Evolutionary conservation across 1,140 invertebrate genomes (phyloP).

Genomic region (Mamestra configurata): DNA sequence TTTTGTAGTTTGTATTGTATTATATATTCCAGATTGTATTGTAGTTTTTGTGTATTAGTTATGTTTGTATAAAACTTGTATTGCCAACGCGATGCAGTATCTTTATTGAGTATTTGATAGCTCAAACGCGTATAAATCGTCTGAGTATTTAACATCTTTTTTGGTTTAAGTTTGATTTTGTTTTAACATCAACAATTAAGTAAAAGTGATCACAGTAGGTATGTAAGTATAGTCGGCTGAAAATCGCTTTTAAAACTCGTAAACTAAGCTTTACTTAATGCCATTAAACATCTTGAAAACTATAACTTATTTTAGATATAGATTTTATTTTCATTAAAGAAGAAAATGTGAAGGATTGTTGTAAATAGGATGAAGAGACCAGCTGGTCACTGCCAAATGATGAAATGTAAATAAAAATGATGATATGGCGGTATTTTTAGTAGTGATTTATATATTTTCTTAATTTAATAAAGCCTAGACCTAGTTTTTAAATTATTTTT

Average conservation of each 20-base stretch:
- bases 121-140: constrained; percentile 33
- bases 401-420: constrained; percentile 63
- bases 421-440: constrained; percentile 15
- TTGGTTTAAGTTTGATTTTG: constrained; percentile 13
- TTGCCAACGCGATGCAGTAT: neutral
- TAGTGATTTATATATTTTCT: constrained; percentile 26
- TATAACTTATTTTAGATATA: constrained; percentile 56
- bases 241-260: constrained; percentile 24
- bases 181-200: neutral
- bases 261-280: constrained; percentile 58
- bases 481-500: neutral
- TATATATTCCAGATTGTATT: constrained; percentile 28
- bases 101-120: neutral
- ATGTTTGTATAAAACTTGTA: neutral
- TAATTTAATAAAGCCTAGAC: neutral
- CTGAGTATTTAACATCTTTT: neutral
- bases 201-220: constrained; percentile 18
- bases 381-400: constrained; percentile 76
- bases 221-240: constrained; percentile 26
- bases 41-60: neutral
- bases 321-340: constrained; percentile 25
- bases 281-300: constrained; percentile 52
- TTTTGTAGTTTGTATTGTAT: neutral
- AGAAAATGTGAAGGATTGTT: constrained; percentile 52
- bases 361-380: constrained; percentile 65